Evolutionary conservation across 2,797 vertebrate genomes (phyloP).

Genomic region (Dendrocincla tyrannina): DNA sequence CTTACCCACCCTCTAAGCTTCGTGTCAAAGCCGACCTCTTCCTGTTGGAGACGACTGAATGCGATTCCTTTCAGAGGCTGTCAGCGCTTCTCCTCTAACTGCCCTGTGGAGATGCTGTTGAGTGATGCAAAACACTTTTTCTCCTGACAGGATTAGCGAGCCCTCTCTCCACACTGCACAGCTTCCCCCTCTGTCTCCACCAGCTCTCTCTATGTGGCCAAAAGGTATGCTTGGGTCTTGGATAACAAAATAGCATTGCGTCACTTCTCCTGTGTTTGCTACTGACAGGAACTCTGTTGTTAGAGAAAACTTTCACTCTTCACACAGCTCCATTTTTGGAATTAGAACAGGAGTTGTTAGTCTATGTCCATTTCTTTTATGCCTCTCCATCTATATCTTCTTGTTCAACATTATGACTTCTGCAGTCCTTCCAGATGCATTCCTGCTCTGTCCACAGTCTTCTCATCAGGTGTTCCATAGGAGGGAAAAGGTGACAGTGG

Average conservation of each 20-base stretch:
- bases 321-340: background rate
- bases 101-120: conserved; percentile 58
- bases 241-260: background rate
- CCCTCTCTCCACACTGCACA: background rate
- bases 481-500: background rate
- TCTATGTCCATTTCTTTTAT: background rate
- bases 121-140: conserved; percentile 59
- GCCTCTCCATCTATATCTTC: background rate
- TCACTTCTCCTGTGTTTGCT: background rate
- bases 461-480: background rate
- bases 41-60: background rate
- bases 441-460: background rate
- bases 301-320: background rate
- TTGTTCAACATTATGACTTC: background rate
- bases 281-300: background rate
- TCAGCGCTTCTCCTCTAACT: conserved; percentile 47
- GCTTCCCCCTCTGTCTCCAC: background rate
- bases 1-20: conserved; percentile 11
- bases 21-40: conserved; percentile 29
- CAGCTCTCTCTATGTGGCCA: background rate
- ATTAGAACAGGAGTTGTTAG: background rate
- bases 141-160: conserved; percentile 18
- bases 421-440: background rate
- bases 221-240: background rate
- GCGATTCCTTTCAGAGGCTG: conserved; percentile 43